Evolutionary conservation across 1,140 invertebrate genomes (phyloP), one percentile per base, ranked within the genome.

Genomic region (Drosophila pruinosa): DNA sequence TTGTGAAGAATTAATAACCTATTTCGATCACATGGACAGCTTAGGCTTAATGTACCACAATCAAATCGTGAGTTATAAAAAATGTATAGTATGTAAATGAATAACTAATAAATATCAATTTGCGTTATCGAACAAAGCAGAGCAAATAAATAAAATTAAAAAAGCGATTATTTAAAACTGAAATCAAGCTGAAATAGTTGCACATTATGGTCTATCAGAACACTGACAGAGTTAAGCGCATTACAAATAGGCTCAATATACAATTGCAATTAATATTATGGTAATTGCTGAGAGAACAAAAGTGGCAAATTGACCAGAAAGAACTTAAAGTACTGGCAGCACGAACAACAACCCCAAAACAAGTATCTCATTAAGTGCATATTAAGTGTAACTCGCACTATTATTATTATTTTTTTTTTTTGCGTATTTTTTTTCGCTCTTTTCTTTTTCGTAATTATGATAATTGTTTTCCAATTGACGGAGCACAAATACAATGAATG

Each of bases 391-490:
- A 39, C 17, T 39, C 24, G 31, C 31, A 41, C 22, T 8, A 26
- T 31, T 31, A 7, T 38, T 34, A 10, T 48, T 31, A 28, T 45
- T 43, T 43, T 22, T 6, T 50, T 34, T 50, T 12, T 17, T n/a
- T 4, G 5, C 4, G 8, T 38, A 3, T 19, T 47, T 26, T 38
- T 65, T 57, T 34, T 26, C 1, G 3, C n/a, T 1, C 0, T 15
- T 41, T 52, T 22, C 6, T 26, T 7, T 59, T 62, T 64, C 34
- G 53, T 56, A 73, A 73, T 73, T 61, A 69, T 57, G 70, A 73
- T 73, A 76, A 76, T 77, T 73, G 59, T 69, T 77, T 77, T 77
- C 47, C 74, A 73, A 72, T 73, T 68, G 39, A 64, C 56, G 52
- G 10, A 77, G 70, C 74, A 64, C 39, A 61, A 59, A 67, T 15